Conservation (phyloP, 92 coral and sea anemone genomes). For the Siderastrea siderea region DNA sequence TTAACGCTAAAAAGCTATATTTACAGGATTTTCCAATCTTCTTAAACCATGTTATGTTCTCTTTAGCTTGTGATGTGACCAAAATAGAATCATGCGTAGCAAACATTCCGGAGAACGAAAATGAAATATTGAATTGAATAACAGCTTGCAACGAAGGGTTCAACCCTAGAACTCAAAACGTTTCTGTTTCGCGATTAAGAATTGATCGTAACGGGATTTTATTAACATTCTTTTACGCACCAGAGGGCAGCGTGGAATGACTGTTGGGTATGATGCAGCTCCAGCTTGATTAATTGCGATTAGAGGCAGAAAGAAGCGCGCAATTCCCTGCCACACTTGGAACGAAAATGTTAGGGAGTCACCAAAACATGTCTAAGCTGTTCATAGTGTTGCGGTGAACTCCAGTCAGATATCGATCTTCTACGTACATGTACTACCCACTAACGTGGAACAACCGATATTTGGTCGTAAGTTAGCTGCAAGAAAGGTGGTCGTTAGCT, state of each 20-base stretch:
- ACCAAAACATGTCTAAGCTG: constrained; percentile 11
- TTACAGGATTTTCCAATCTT: constrained; percentile 17
- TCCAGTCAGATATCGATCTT: constrained; percentile 5
- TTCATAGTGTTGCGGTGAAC: constrained; percentile 6
- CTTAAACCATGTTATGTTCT: neutral
- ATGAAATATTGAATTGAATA: constrained; percentile 32
- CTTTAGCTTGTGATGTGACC: constrained; percentile 26
- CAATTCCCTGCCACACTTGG: neutral
- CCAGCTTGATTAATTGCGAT: constrained; percentile 15
- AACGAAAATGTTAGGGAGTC: constrained; percentile 28
- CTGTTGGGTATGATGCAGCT: neutral
- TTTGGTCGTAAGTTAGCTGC: constrained; percentile 12
- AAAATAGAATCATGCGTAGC: constrained; percentile 11
- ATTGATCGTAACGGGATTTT: neutral
- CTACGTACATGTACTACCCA: constrained; percentile 27
- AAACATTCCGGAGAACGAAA: constrained; percentile 45
- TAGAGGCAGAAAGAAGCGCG: neutral
- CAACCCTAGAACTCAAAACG: constrained; percentile 16
- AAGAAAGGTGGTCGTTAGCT: constrained; percentile 49
- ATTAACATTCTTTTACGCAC: neutral
- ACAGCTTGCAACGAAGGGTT: constrained; percentile 4
- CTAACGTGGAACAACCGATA: neutral
- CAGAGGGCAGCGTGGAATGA: constrained; percentile 2
- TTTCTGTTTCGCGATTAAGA: constrained; percentile 46
- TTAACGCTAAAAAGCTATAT: constrained; percentile 29